Evolutionary conservation across 1,140 invertebrate species (phyloP), one percentile per base, ranked within the genome.

Genomic region (Hycleus phaleratus): DNA sequence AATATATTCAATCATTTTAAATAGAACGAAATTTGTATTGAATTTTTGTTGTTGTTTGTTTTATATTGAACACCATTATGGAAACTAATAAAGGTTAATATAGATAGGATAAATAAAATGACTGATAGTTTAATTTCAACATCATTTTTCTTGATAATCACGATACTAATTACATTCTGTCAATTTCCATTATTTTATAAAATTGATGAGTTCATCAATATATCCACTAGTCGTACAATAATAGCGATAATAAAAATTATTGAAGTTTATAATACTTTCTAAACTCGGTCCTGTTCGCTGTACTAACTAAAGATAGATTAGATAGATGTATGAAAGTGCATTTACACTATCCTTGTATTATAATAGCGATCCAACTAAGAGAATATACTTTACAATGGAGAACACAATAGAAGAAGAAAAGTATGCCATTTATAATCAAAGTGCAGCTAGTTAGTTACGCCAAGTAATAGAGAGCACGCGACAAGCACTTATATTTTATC

Each of bases 351-450:
- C 18, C 18, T 18, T 18, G 18, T 18, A 18, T 18, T 18, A 18
- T 18, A 18, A 18, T 18, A 18, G 2, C 18, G 18, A 32, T 58
- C 44, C 51, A 43, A 8, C 18, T 5, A 32, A 48, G 46, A 46
- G 25, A 49, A 58, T 38, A 49, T 58, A 58, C 52, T 58, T 58
- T 49, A 52, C 56, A 39, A 58, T 42, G 32, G 6, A 49, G 49
- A 58, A 58, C 49, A 58, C 57, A 58, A 58, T 58, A 52, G 57
- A 10, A 58, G 25, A 58, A 58, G 57, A 58, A 58, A 58, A 58
- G 57, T 58, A 58, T 58, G 57, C 57, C 57, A 46, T 58, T 58
- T 58, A 58, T 58, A 58, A 58, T 58, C 57, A 58, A 51, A 58
- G 49, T 43, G 42, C 49, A 58, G 49, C 57, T 58, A 53, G 57